These are phyloP conservation scores for Eupsittula cactorum DNA, from an alignment of 2,113 vertebrate species.

Conservation along the genomic window DNA sequence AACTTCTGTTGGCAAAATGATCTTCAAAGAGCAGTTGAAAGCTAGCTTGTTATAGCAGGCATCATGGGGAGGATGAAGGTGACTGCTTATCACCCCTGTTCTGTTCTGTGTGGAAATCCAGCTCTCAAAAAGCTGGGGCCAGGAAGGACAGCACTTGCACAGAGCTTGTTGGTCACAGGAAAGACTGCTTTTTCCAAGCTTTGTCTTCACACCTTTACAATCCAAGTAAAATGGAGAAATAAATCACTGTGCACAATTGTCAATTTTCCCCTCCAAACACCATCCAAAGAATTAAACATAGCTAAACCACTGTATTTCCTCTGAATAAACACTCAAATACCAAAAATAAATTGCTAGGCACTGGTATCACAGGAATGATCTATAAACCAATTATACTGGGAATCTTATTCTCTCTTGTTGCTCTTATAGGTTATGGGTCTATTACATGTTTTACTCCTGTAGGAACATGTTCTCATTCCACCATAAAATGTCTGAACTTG, in stretches of 20 bases:
- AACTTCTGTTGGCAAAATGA: background rate
- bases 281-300: conserved; percentile 40
- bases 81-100: background rate
- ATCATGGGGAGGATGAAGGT: background rate
- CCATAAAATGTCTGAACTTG: background rate
- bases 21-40: background rate
- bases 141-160: background rate
- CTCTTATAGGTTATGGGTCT: conserved; percentile 58
- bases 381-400: conserved; percentile 63
- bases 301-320: conserved; percentile 10
- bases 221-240: conserved; percentile 35
- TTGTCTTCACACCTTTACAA: background rate
- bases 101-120: background rate
- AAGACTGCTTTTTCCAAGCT: background rate
- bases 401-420: conserved; percentile 59
- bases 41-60: fast-evolving
- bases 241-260: conserved; percentile 43
- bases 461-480: background rate
- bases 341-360: conserved; percentile 60
- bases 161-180: background rate
- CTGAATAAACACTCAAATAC: conserved; percentile 48
- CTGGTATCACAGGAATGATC: conserved; percentile 63
- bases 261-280: background rate
- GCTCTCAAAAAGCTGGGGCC: background rate
- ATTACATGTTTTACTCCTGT: conserved; percentile 4